Evolutionary conservation across 2,113 vertebrate species (phyloP).

Genomic region (Microtus oregoni): DNA sequence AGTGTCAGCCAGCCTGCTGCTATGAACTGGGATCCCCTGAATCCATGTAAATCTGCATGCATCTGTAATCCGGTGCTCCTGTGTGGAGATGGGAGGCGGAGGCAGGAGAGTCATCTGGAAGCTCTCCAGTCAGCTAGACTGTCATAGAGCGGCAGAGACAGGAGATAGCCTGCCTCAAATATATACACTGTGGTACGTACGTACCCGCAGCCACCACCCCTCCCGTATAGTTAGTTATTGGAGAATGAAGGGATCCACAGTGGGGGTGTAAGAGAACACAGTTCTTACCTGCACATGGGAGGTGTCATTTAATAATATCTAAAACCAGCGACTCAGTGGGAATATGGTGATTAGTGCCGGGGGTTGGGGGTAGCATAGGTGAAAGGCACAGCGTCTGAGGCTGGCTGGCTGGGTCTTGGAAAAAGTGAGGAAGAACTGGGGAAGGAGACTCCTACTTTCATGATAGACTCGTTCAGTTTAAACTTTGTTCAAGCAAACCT

Average conservation of each 20-base stretch:
- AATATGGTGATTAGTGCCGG: background rate
- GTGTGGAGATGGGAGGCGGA: background rate
- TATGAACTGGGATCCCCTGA: background rate
- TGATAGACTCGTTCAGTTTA: background rate
- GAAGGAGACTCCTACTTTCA: background rate
- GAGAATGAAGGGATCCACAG: background rate
- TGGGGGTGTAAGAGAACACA: background rate
- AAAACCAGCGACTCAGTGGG: background rate
- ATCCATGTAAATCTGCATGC: background rate
- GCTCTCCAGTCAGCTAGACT: background rate
- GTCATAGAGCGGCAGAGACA: background rate
- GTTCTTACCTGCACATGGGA: background rate
- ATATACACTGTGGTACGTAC: background rate
- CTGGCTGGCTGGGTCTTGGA: background rate
- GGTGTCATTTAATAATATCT: background rate
- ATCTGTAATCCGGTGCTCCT: background rate
- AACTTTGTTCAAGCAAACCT: background rate
- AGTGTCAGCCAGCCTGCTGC: background rate
- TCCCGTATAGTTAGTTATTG: background rate
- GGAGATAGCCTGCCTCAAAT: background rate
- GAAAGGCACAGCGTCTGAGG: background rate
- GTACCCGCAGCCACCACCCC: no score
- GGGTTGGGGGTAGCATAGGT: background rate
- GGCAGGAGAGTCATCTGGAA: background rate
- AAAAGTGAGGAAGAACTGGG: no score